Percentiles rank a stretch among this genome's conserved stretches.
phyloP scores from a whole-genome alignment of 2,113 vertebrate genomes.

The Crotalus horridus region DNA sequence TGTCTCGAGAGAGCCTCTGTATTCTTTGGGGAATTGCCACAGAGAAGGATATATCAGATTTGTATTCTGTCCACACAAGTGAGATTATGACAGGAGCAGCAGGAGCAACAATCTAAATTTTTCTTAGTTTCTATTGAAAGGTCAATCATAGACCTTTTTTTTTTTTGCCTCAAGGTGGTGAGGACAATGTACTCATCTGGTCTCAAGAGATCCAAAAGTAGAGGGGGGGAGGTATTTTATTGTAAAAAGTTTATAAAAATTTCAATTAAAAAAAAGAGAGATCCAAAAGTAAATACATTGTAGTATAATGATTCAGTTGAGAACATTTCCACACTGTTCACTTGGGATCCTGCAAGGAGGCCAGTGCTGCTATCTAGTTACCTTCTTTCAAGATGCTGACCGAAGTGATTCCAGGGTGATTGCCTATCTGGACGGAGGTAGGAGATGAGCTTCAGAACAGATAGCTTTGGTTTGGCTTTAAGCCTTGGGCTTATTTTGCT shows the following conservation, averaged over 20 bases:
- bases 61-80: not conserved
- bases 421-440: not conserved
- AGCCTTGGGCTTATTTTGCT: not conserved
- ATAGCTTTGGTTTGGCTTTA: not conserved
- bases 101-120: not conserved
- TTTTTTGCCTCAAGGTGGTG: not conserved
- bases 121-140: not conserved
- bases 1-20: too few relatives aligned
- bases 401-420: not conserved
- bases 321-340: not conserved
- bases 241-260: too few relatives aligned
- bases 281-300: not conserved
- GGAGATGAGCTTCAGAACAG: not conserved
- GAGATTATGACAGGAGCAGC: not conserved
- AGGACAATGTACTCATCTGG: not conserved
- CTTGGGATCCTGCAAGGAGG: not conserved
- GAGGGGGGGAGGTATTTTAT: too few relatives aligned
- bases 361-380: not conserved
- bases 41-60: not conserved
- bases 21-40: not conserved
- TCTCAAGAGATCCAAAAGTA: not conserved
- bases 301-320: not conserved
- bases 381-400: not conserved
- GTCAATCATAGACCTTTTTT: not conserved
- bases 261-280: too few relatives aligned